Evolutionary conservation across 2,113 vertebrate genomes (phyloP), one percentile per base, ranked within the genome.

Genomic region (Ctenomys sociabilis): DNA sequence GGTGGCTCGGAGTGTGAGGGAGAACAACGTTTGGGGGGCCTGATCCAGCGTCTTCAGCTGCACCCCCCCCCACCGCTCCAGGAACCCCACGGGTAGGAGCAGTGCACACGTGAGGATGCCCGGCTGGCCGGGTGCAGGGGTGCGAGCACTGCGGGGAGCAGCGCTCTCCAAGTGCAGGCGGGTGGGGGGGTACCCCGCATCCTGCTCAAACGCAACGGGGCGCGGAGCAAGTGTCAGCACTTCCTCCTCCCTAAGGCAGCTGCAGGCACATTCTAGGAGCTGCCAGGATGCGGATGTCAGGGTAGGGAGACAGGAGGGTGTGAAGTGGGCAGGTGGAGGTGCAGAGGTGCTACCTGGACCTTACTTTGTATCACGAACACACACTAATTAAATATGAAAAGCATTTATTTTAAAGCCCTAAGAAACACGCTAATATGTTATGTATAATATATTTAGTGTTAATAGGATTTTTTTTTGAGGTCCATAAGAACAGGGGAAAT

Each of bases 1-100:
- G 84, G 86, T 52, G 96, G 92, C 4, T 96, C 26, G 83, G 9
- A 11, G 81, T 40, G 37, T 11, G 75, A 40, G 40, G 78, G 82
- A 85, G 21, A 64, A 59, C 35, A 96, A 70, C 73, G 4, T 0
- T 64, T 7, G 52, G 3, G 32, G 75, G 28, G 14, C 54, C 22
- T 16, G 63, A 81, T 52, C 32, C 57, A 17, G 9, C 28, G 26
- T 16, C 21, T 26, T 24, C 59, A 40, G 0, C 37, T 85, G 64
- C n/a, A 13, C 16, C 7, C 37, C 13, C 35, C 7, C 0, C 63
- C 32, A 37, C n/a, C 49, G 28, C 0, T 4, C 30, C 13, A 13
- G 30, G 26, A 16, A 2, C 52, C 4, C 54, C 78, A 30, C 54
- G 7, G 84, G 57, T 35, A 7, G 49, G 52, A 45, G 5, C 68